These are phyloP conservation scores for Craseonycteris thonglongyai DNA, from an alignment of 2,113 vertebrate species.

Conservation along the genomic window DNA sequence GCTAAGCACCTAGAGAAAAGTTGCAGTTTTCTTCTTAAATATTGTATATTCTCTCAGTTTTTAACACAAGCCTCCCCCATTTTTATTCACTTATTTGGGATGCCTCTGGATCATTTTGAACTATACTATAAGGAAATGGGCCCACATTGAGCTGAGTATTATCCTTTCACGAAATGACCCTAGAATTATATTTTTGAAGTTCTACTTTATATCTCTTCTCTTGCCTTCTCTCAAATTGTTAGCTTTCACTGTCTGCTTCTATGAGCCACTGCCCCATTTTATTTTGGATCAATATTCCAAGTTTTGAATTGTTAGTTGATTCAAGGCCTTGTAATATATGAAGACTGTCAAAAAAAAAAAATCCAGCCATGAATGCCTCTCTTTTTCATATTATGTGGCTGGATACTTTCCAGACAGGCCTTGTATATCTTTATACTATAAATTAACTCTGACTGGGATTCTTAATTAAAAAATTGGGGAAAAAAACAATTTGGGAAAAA, in stretches of 20 bases:
- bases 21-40: background rate
- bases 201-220: too few species aligned
- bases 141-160: background rate
- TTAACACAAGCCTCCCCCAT: background rate
- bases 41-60: background rate
- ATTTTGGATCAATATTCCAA: background rate
- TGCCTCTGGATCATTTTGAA: background rate
- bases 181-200: background rate
- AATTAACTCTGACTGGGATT: background rate
- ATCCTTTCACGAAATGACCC: background rate
- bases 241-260: background rate
- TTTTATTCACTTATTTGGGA: background rate
- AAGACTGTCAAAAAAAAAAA: too few species aligned
- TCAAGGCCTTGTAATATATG: too few species aligned
- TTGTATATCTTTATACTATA: background rate
- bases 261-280: too few species aligned
- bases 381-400: too few species aligned
- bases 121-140: background rate
- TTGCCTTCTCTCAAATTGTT: background rate
- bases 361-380: too few species aligned
- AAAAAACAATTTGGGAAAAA: background rate
- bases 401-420: too few species aligned
- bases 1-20: background rate
- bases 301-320: background rate
- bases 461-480: background rate